Evolutionary conservation across 1,140 invertebrate species (phyloP).

Genomic region (Brachionus manjavacas): DNA sequence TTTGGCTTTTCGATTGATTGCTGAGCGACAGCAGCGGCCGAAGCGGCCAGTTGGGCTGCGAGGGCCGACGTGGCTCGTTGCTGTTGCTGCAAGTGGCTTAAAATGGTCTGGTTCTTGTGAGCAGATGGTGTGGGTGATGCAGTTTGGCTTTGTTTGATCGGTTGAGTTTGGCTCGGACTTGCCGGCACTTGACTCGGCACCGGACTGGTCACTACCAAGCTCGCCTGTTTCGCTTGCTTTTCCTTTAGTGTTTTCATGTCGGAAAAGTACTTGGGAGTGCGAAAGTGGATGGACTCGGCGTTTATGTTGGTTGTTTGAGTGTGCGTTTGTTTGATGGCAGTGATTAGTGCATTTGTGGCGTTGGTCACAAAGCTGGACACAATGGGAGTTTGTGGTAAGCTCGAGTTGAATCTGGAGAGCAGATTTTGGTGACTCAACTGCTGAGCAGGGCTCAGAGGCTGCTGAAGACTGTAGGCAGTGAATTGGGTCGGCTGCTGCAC

Average conservation of each 20-base stretch:
- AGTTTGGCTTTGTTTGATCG: not conserved
- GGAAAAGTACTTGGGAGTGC: not conserved
- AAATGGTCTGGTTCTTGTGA: slow-evolving; percentile 15
- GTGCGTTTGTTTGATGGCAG: not conserved
- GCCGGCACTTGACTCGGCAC: not conserved
- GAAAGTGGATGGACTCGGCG: not conserved
- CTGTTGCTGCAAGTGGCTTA: slow-evolving; percentile 23
- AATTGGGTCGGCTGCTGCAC: slow-evolving; percentile 18
- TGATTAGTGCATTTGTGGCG: slow-evolving; percentile 3
- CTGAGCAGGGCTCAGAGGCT: not conserved
- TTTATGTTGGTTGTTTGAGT: not conserved
- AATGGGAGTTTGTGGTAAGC: not conserved
- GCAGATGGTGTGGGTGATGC: not conserved
- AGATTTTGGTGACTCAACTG: not conserved
- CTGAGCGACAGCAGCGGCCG: slow-evolving; percentile 21
- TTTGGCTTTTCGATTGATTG: not conserved
- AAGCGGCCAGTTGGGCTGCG: slow-evolving; percentile 17
- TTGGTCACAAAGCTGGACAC: not conserved
- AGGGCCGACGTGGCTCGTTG: slow-evolving; percentile 13
- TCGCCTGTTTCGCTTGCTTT: slow-evolving; percentile 23
- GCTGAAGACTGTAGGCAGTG: not conserved
- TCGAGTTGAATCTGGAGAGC: not conserved
- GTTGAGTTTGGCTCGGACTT: not conserved
- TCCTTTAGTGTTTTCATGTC: slow-evolving; percentile 29
- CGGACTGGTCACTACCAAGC: not conserved